Evolutionary conservation across 2,888 invertebrate genomes (phyloP).

Genomic region (Gisinianus flammeolus): DNA sequence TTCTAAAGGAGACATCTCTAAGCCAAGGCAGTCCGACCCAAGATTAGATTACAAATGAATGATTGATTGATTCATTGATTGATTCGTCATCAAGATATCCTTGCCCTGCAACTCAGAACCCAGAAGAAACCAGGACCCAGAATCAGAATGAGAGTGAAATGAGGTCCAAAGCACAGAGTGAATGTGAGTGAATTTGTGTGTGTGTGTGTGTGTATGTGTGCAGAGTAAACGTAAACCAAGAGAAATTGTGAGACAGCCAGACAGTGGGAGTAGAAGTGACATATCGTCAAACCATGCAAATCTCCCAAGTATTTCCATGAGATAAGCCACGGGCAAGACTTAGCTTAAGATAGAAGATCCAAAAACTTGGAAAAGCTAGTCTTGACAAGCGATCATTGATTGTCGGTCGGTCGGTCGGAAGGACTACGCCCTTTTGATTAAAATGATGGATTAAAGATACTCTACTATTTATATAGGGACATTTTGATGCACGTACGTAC

Average conservation of each 20-base stretch:
- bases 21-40: conserved; percentile 21
- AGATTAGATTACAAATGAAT: conserved; percentile 39
- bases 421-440: conserved; percentile 41
- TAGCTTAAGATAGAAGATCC: background rate
- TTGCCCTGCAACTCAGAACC: no score
- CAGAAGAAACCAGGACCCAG: no score
- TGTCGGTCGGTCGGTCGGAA: conserved; percentile 16
- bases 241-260: no score
- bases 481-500: no score
- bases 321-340: background rate
- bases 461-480: background rate
- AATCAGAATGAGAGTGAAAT: background rate
- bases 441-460: conserved; percentile 34
- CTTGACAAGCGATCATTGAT: conserved; percentile 34
- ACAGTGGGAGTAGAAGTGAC: background rate
- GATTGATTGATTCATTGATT: conserved; percentile 36
- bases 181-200: no score
- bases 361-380: conserved; percentile 14
- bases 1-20: conserved; percentile 33
- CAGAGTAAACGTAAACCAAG: no score
- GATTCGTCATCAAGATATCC: conserved; percentile 38
- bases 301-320: conserved; percentile 1
- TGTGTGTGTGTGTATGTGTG: no score
- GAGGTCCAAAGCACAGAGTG: no score
- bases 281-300: background rate